Evolutionary conservation across 2,888 invertebrate genomes (phyloP).

Genomic region (Idaea straminata): DNA sequence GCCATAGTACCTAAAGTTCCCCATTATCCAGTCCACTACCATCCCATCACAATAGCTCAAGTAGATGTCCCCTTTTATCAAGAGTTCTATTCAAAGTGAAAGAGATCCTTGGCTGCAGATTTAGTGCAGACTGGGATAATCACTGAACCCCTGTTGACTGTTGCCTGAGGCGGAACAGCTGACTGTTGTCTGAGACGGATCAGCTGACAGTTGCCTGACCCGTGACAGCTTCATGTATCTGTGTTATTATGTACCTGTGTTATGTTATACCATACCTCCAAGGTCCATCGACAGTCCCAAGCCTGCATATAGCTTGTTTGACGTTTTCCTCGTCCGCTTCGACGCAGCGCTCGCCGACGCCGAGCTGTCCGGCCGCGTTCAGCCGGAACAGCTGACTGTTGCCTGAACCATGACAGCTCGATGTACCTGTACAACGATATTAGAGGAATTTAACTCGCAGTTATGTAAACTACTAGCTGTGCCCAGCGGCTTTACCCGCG

Average conservation of each 20-base stretch:
- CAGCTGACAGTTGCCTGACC: background rate
- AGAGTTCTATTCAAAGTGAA: too few species aligned
- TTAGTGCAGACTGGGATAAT: too few species aligned
- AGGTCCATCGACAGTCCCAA: slow-evolving; percentile 96
- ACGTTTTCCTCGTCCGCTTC: slow-evolving; percentile 92
- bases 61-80: too few species aligned
- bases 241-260: background rate
- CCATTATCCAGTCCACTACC: too few species aligned
- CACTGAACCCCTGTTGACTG: too few species aligned
- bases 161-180: too few species aligned
- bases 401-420: slow-evolving; percentile 96
- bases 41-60: too few species aligned
- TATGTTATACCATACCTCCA: slow-evolving; percentile 82
- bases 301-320: slow-evolving; percentile 93
- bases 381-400: slow-evolving; percentile 96
- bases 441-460: too few species aligned
- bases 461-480: too few species aligned
- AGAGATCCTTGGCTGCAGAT: too few species aligned
- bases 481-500: too few species aligned
- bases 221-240: background rate
- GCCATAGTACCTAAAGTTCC: too few species aligned
- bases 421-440: slow-evolving; percentile 79
- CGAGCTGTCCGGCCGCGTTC: slow-evolving; percentile 96
- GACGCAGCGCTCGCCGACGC: slow-evolving; percentile 97
- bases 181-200: background rate